Evolutionary conservation across 2,113 vertebrate species (phyloP), one percentile per base, ranked within the genome.

Genomic region (Tauraco erythrolophus): DNA sequence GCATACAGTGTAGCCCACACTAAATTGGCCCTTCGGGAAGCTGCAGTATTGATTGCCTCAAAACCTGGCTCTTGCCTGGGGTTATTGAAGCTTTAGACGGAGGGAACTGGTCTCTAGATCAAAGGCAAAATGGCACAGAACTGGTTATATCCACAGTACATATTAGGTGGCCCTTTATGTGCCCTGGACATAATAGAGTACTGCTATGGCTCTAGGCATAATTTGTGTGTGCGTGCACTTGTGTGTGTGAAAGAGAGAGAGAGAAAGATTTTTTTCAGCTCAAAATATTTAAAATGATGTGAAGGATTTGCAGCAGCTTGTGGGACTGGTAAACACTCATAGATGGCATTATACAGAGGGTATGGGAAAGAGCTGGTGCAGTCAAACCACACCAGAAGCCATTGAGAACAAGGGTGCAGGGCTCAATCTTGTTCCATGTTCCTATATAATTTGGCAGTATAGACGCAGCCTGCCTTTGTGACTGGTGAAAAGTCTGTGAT

Each of bases 291-390:
- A 56, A 89, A 69, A 89, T 45, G 7, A 28, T 11, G 15, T 22
- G 31, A 82, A 82, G 31, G 28, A 62, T 71, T n/a, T 79, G 61
- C 28, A 71, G n/a, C 31, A 68, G 31, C 21, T 75, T 33, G 19
- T 56, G 23, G 0, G 0, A 48, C 27, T 61, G 4, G 16, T 75
- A 57, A 58, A 33, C 41, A 19, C 12, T 64, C 48, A 31, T 0
- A 37, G 43, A n/a, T 25, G 46, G 24, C 2, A 0, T 69, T 80
- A 51, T 51, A 51, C 9, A 68, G 68, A 56, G 25, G 4, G 10
- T 64, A 35, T 57, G 46, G 84, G 54, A 71, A 90, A 76, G 48
- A 64, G 30, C 33, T 94, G 58, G 24, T 72, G 33, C 46, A 43
- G 70, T 72, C 53, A 60, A 68, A 74, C 39, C 33, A 24, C 0